These are phyloP conservation scores for Mustelus asterias DNA, from an alignment of 2,113 vertebrate genomes.

Conservation along the genomic window DNA sequence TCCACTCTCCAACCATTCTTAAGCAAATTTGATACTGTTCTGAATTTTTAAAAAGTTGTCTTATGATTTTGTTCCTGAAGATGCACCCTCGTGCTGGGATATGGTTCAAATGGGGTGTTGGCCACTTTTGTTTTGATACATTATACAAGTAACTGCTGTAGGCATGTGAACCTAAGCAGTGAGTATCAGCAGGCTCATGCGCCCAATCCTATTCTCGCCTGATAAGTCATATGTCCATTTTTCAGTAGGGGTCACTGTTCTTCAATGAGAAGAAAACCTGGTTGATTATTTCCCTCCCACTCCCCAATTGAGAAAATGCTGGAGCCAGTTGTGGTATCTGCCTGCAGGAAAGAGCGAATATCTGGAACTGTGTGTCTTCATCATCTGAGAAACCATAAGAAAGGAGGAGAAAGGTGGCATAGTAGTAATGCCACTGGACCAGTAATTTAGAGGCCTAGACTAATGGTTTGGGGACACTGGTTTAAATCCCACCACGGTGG, in stretches of 20 bases:
- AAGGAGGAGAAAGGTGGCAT: neutral
- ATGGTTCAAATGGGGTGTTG: neutral
- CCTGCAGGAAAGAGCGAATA: neutral
- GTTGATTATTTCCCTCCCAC: neutral
- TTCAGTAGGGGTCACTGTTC: neutral
- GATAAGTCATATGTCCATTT: neutral
- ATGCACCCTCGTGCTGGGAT: neutral
- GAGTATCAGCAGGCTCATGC: neutral
- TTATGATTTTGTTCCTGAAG: neutral
- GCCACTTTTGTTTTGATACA: neutral
- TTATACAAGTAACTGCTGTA: neutral
- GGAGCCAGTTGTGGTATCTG: neutral
- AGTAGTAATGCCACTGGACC: too few relatives aligned
- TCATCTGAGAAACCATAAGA: neutral
- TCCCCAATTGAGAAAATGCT: neutral
- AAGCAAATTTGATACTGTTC: neutral
- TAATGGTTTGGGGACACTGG: too few relatives aligned
- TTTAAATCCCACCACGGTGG: too few relatives aligned
- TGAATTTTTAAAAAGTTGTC: neutral
- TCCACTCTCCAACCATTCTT: neutral
- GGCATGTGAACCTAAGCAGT: neutral
- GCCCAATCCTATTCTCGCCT: neutral
- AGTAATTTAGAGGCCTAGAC: too few relatives aligned
- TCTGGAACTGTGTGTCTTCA: neutral
- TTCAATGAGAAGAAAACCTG: neutral